Conservation (phyloP, 2,888 invertebrate genomes). For the Eucera pruinosa region DNA sequence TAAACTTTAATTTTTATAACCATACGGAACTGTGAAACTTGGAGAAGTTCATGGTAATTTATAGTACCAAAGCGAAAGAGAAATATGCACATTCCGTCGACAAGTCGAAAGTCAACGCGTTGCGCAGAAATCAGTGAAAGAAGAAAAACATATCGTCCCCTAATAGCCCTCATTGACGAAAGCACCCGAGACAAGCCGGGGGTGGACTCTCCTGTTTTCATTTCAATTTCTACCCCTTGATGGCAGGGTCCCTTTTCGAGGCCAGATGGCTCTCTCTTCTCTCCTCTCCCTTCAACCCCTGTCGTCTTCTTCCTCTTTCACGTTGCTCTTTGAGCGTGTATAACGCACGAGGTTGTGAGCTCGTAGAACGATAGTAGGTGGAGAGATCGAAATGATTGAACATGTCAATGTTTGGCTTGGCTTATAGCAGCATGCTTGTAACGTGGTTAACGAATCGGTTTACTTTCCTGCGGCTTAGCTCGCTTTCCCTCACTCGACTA, state of each 20-base stretch:
- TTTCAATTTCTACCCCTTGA: slow-evolving; percentile 83
- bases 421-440: slow-evolving; percentile 71
- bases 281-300: background rate
- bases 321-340: slow-evolving; percentile 25
- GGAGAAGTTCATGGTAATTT: background rate
- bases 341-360: slow-evolving; percentile 13
- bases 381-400: slow-evolving; percentile 81
- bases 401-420: slow-evolving; percentile 84
- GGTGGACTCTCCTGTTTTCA: slow-evolving; percentile 81
- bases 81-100: slow-evolving; percentile 12
- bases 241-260: slow-evolving; percentile 63
- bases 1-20: background rate
- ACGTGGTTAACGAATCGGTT: slow-evolving; percentile 81
- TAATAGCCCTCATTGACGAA: slow-evolving; percentile 84
- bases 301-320: slow-evolving; percentile 18
- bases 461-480: slow-evolving; percentile 72
- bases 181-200: slow-evolving; percentile 70
- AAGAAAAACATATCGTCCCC: slow-evolving; percentile 84
- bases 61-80: background rate
- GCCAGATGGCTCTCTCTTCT: slow-evolving; percentile 78
- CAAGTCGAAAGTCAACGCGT: slow-evolving; percentile 63
- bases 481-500: slow-evolving; percentile 50
- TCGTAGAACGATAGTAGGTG: slow-evolving; percentile 47
- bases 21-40: background rate
- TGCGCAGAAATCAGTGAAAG: slow-evolving; percentile 76